These are phyloP conservation scores for Phengaris alcon DNA, from an alignment of 2,888 invertebrate species.

Conservation along the genomic window DNA sequence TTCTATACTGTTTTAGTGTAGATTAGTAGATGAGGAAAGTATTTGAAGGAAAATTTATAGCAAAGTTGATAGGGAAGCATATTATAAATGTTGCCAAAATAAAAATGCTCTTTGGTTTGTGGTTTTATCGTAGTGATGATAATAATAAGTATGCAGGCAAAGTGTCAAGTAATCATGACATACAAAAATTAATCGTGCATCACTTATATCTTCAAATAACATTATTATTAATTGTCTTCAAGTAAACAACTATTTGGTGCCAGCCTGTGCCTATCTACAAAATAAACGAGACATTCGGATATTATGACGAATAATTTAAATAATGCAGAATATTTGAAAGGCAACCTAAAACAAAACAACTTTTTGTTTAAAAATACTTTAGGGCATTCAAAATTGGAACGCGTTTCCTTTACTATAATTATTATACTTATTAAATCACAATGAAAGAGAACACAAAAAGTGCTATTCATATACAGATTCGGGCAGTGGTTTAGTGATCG, in stretches of 20 bases:
- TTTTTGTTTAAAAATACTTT: neutral
- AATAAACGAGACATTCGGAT: neutral
- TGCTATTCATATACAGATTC: conserved; percentile 42
- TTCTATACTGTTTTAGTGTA: too few species aligned
- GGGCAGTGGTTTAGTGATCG: conserved; percentile 62
- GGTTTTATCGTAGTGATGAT: neutral
- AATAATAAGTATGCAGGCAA: neutral
- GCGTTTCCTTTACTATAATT: conserved; percentile 28
- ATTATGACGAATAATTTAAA: neutral
- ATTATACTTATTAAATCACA: conserved; percentile 33
- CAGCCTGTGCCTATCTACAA: neutral
- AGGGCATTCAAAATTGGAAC: neutral
- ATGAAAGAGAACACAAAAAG: conserved; percentile 35
- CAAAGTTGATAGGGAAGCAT: neutral
- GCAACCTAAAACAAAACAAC: neutral
- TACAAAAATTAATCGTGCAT: neutral
- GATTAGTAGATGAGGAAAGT: too few species aligned
- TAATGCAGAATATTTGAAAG: neutral
- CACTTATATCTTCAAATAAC: neutral
- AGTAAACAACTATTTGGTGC: neutral
- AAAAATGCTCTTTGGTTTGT: neutral
- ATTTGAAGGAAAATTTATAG: neutral
- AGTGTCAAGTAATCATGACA: neutral
- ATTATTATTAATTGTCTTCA: neutral
- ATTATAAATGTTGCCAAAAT: neutral